Evolutionary conservation across 2,797 vertebrate species (phyloP).

Genomic region (Sciurus vulgaris): DNA sequence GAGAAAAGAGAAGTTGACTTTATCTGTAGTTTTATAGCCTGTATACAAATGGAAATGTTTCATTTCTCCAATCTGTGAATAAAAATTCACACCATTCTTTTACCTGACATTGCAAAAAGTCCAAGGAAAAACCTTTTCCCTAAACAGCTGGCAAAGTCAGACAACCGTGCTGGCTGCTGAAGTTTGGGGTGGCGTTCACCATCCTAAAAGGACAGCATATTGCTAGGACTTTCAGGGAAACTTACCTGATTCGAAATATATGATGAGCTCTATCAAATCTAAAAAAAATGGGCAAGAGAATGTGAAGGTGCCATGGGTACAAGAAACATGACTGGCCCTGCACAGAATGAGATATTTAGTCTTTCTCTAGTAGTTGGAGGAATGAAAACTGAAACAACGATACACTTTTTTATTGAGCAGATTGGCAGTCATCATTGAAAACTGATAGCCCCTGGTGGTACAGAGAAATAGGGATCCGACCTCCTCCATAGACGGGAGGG

Average conservation of each 20-base stretch:
- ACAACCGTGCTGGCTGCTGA: not conserved
- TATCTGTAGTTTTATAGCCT: not conserved
- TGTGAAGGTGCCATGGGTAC: no score
- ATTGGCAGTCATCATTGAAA: not conserved
- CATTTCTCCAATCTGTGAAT: not conserved
- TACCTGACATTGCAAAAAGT: not conserved
- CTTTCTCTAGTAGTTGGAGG: not conserved
- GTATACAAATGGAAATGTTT: not conserved
- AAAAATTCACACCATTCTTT: not conserved
- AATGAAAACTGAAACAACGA: not conserved
- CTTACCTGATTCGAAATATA: not conserved
- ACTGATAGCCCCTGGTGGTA: rapidly evolving
- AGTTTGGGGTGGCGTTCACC: not conserved
- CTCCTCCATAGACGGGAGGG: rapidly evolving
- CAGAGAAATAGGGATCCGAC: no score
- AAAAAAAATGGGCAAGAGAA: not conserved
- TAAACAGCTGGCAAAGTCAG: not conserved
- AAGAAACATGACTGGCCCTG: not conserved
- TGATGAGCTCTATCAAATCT: not conserved
- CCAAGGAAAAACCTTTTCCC: not conserved
- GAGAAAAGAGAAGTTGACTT: not conserved
- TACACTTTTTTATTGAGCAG: not conserved
- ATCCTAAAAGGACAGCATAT: not conserved
- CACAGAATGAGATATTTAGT: not conserved
- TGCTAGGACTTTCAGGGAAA: not conserved